Base-by-base conservation (phyloP, 2,797 vertebrate species). In the Enteromius viviparus region DNA sequence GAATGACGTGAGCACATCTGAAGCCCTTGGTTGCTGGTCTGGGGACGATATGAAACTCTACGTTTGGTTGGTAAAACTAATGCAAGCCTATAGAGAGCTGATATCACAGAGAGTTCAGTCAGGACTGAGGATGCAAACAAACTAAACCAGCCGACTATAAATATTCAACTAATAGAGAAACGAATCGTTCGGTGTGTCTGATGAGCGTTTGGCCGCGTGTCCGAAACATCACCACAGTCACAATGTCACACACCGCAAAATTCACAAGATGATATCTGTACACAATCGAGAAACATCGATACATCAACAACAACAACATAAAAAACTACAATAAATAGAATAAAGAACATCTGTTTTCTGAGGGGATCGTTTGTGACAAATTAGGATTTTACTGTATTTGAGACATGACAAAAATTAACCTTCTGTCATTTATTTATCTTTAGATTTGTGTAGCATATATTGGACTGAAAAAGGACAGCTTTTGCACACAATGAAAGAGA, bases 181-280 rank as follows among this genome's bases (percentile, higher is more conserved):
- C 7, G 0, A 76, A 23, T 40, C 53, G 26, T 8, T 26, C 26
- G 19, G 65, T 6, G 15, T 58, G 23, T 32, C n/a, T 26, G 6
- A n/a, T 23, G 62, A 53, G 32, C 5, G n/a, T 68, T 45, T 60
- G 62, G 12, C 49, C 37, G 14, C 3, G 60, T 40, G 45, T 65
- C 55, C 37, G 29, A 32, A 69, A 82, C 83, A 84, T 83, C 49
- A 86, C 47, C 65, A 81, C 77, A 78, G 58, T 85, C 84, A 81
- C 78, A 81, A 47, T 62, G 45, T 80, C 82, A 87, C 82, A 47
- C 74, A 80, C 80, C n/a, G 14, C 42, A 42, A 71, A 69, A 72
- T 49, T 79, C 75, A 85, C 83, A 51, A 85, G 47, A 69, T 83
- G 83, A 82, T 58, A 79, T 62, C 26, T 62, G 14, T 71, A 78